A percentile compares a stretch with the other conserved stretches of the same genome.
Evolutionary conservation across 2,797 vertebrate species (phyloP).

Genomic region (Cossypha niveicapilla): DNA sequence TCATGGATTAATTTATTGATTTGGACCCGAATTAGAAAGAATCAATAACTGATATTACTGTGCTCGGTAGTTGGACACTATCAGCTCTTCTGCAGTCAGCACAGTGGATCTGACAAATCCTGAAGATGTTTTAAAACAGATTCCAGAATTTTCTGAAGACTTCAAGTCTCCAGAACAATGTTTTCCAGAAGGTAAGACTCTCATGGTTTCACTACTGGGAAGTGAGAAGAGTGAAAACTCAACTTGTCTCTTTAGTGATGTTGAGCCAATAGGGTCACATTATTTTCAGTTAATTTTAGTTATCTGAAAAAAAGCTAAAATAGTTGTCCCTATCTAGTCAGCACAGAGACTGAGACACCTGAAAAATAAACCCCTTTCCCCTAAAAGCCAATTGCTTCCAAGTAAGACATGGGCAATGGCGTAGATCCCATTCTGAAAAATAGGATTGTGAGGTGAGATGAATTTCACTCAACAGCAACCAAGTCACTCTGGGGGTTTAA

Average conservation of each 20-base stretch:
- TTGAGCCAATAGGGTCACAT: not conserved
- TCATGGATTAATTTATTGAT: not conserved
- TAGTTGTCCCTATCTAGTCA: not conserved
- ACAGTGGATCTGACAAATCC: constrained; percentile 89
- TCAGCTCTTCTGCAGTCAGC: constrained; percentile 90
- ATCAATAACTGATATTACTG: not conserved
- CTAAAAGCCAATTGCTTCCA: not conserved
- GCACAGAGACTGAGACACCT: not conserved
- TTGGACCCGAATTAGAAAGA: not conserved
- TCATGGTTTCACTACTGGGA: not conserved
- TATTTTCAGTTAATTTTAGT: not conserved
- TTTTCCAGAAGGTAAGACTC: constrained; percentile 84
- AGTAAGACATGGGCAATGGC: not conserved
- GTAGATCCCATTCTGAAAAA: accelerated
- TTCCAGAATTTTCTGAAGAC: constrained; percentile 82
- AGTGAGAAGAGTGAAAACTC: not conserved
- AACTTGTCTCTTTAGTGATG: not conserved
- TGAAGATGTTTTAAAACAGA: constrained; percentile 84
- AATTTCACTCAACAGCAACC: not conserved
- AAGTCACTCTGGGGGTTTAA: not conserved
- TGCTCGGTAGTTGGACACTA: constrained; percentile 64
- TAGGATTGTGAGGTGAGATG: not conserved
- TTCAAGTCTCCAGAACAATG: constrained; percentile 88
- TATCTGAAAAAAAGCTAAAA: not conserved
- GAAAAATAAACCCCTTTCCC: accelerated